Evolutionary conservation across 2,797 vertebrate genomes (phyloP).

Genomic region (Potorous gilbertii): DNA sequence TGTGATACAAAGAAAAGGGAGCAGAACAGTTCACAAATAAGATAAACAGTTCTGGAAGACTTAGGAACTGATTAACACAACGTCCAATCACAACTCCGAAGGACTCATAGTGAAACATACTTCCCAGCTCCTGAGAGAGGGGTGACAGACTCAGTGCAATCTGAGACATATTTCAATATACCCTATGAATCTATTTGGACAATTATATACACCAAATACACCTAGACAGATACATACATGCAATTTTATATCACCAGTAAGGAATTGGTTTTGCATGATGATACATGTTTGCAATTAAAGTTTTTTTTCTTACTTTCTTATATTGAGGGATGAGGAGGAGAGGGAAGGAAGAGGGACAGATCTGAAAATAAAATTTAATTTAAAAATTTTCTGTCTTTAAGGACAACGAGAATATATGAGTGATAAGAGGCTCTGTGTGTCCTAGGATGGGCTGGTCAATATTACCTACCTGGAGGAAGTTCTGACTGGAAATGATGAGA

Average conservation of each 20-base stretch:
- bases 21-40: not conserved
- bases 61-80: not conserved
- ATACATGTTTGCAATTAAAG: not conserved
- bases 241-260: not conserved
- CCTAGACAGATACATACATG: no score
- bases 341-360: not conserved
- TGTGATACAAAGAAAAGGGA: not conserved
- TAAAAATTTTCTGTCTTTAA: not conserved
- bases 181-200: not conserved
- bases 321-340: not conserved
- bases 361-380: not conserved
- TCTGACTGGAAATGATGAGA: slow-evolving; percentile 98
- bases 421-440: not conserved
- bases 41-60: not conserved
- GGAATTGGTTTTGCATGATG: not conserved
- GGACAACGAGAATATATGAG: not conserved
- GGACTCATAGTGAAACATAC: not conserved
- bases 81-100: not conserved
- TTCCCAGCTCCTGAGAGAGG: not conserved
- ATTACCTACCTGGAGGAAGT: slow-evolving; percentile 93
- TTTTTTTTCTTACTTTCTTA: not conserved
- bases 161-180: not conserved
- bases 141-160: not conserved
- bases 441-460: not conserved
- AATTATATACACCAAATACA: not conserved